A percentile compares a stretch with the other conserved stretches of the same genome.
phyloP scores from a whole-genome alignment of 1,140 invertebrate species.

The Drosophila pseudoananassae region DNA sequence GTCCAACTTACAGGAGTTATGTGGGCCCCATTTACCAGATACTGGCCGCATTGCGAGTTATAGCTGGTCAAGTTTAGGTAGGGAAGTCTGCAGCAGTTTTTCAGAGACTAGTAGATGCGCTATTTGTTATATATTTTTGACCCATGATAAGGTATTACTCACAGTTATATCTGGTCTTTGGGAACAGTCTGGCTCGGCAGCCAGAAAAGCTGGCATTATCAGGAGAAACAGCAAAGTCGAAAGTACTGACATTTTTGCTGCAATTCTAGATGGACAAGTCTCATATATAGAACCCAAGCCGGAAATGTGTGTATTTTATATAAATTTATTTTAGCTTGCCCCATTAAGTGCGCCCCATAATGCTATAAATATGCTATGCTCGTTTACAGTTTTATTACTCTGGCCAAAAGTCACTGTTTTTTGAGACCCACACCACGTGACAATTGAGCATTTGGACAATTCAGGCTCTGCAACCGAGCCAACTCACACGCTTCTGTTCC shows the following conservation, averaged over 20 bases:
- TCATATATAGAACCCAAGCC: constrained; percentile 14
- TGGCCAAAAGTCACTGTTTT: not conserved
- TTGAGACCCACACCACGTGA: constrained; percentile 14
- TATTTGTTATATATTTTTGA: not conserved
- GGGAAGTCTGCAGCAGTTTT: constrained; percentile 43
- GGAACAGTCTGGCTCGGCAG: constrained; percentile 18
- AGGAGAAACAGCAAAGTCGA: constrained; percentile 8
- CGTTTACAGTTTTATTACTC: constrained; percentile 18
- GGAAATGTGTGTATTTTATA: constrained; percentile 5
- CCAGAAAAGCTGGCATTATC: not conserved
- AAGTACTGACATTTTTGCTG: constrained; percentile 19
- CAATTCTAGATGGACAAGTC: constrained; percentile 1
- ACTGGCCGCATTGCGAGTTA: constrained; percentile 36
- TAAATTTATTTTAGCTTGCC: constrained; percentile 14
- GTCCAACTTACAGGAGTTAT: constrained; percentile 36
- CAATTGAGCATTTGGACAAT: constrained; percentile 29
- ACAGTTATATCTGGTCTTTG: constrained; percentile 32
- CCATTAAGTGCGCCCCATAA: constrained; percentile 20
- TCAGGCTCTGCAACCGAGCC: constrained; percentile 30
- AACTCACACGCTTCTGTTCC: constrained; percentile 35
- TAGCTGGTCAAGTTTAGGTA: constrained; percentile 10
- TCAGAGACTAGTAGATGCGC: constrained; percentile 16
- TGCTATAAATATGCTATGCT: not conserved
- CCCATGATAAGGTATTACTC: constrained; percentile 7
- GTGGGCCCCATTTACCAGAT: constrained; percentile 25